Evolutionary conservation across 2,113 vertebrate genomes (phyloP), one percentile per base, ranked within the genome.

Genomic region (Lepisosteus oculatus): DNA sequence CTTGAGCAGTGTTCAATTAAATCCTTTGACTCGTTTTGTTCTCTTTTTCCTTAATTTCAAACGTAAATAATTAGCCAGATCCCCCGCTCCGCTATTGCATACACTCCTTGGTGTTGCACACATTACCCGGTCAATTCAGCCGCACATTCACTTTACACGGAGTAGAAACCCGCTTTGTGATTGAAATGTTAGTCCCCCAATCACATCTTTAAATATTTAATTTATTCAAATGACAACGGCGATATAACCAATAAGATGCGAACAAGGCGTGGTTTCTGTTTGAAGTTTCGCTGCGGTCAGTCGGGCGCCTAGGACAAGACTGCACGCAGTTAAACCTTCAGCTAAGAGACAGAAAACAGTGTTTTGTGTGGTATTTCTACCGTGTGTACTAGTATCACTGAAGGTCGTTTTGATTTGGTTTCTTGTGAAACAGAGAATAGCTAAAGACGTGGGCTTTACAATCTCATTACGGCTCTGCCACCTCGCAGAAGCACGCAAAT

Each of bases 1-100:
- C 90, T 88, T 83, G 84, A 15, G 43, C 47, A 61, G 42, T 56
- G 55, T 71, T 70, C n/a, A 70, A 57, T 61, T 6, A 63, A 59
- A 74, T 65, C 72, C 43, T 62, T 63, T 29, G 29, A 29, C 29
- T 51, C 47, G 51, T 59, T 42, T 7, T 56, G 43, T 69, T 55
- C 47, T 3, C 45, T 43, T 14, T 56, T 59, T 69, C 69, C 54
- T 69, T 51, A 43, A 70, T 54, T 65, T 29, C 45, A 15, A 70
- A 54, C 54, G 12, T 41, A 43, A 72, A n/a, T 51, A 65, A 67
- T 70, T 41, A 74, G 73, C 74, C 72, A 43, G 69, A 43, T 44
- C 61, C 55, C 45, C 44, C 43, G 47, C 61, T 68, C 43, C 70
- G 64, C 44, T 70, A 61, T 63, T 47, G 43, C 73, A 72, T 63